These are phyloP conservation scores for Nipponia nippon DNA, from an alignment of 2,113 vertebrate genomes.

Conservation along the genomic window DNA sequence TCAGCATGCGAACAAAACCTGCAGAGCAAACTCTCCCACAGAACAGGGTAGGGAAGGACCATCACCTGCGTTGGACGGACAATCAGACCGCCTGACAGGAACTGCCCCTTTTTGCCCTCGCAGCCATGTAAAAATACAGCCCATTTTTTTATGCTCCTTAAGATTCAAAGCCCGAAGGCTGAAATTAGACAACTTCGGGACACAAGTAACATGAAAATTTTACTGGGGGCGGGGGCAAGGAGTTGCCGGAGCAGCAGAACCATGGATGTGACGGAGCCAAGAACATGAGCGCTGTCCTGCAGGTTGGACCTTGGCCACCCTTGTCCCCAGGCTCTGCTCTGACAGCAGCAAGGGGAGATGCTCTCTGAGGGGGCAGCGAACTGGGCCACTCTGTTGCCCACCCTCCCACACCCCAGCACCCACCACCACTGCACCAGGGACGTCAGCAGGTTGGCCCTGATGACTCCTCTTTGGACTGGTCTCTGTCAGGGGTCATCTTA, in stretches of 20 bases:
- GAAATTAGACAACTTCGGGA: not conserved
- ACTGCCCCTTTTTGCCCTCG: not conserved
- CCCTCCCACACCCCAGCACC: not conserved
- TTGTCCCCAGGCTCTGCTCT: not conserved
- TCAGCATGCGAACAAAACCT: not conserved
- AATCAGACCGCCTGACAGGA: too few relatives aligned
- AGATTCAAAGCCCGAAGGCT: not conserved
- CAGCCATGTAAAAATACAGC: not conserved
- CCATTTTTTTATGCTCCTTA: not conserved
- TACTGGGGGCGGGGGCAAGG: not conserved
- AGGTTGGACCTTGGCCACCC: not conserved
- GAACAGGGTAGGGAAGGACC: not conserved
- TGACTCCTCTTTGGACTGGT: not conserved
- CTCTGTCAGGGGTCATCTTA: not conserved
- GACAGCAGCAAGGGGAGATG: not conserved
- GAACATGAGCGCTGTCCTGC: not conserved
- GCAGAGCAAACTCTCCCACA: not conserved
- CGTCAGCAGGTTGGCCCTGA: not conserved
- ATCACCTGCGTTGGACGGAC: accelerated
- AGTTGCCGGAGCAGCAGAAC: not conserved
- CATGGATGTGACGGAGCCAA: not conserved
- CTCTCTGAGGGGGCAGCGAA: not conserved
- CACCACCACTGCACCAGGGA: too few relatives aligned
- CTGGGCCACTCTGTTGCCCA: not conserved
- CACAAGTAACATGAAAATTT: not conserved